Percentiles rank a stretch among this genome's conserved stretches.
These are phyloP conservation scores for Thymelicus acteon DNA, from an alignment of 2,888 invertebrate genomes.

Conservation along the genomic window DNA sequence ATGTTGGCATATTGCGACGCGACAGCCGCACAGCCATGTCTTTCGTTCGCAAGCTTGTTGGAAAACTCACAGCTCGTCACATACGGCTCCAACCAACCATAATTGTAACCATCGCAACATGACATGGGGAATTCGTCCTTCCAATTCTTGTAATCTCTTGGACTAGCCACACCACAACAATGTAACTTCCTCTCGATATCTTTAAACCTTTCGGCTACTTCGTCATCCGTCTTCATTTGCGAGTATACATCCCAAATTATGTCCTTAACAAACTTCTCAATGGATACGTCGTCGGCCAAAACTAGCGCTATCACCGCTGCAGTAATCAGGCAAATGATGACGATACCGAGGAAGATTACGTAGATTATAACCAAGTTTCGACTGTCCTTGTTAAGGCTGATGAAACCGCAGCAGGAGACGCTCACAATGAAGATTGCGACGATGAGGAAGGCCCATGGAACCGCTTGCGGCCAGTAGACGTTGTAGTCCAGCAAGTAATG, in stretches of 20 bases:
- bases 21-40: slow-evolving; percentile 71
- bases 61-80: slow-evolving; percentile 71
- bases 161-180: slow-evolving; percentile 74
- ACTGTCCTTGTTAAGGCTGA: slow-evolving; percentile 62
- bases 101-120: slow-evolving; percentile 75
- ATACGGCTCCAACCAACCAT: slow-evolving; percentile 66
- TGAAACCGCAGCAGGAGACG: slow-evolving; percentile 66
- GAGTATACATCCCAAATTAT: slow-evolving; percentile 74
- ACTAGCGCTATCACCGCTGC: slow-evolving; percentile 64
- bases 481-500: slow-evolving; percentile 75
- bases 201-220: slow-evolving; percentile 60
- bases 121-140: slow-evolving; percentile 69
- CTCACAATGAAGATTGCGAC: slow-evolving; percentile 63
- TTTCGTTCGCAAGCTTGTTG: slow-evolving; percentile 73
- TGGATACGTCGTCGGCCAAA: slow-evolving; percentile 65
- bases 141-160: slow-evolving; percentile 72
- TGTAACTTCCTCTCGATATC: slow-evolving; percentile 68
- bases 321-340: slow-evolving; percentile 55
- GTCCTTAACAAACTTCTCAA: slow-evolving; percentile 71
- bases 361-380: slow-evolving; percentile 60
- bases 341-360: slow-evolving; percentile 56
- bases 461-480: slow-evolving; percentile 76
- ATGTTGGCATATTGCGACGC: slow-evolving; percentile 69
- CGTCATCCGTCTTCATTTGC: slow-evolving; percentile 60
- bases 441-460: slow-evolving; percentile 75